Evolutionary conservation across 2,888 invertebrate genomes (phyloP), one percentile per base, ranked within the genome.

Genomic region (Hydriomena furcata): DNA sequence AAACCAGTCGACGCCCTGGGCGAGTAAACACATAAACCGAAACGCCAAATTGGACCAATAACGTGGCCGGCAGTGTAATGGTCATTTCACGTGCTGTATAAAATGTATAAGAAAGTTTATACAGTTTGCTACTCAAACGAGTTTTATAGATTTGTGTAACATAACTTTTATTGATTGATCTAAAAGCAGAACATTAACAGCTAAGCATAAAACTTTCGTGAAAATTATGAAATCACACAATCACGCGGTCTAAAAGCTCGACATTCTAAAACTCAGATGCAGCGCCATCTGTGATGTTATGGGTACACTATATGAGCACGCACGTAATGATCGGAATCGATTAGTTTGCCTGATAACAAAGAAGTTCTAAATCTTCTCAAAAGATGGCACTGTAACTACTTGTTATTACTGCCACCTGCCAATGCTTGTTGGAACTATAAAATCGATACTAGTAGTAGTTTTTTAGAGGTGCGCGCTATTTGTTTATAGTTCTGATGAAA

Each of bases 11-110:
- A 74, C 77, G 74, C 65, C 73, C 73, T 71, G 55, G 66, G 58
- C 69, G 61, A 63, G 73, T 65, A 81, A 82, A 84, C 82, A 78
- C 71, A 79, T 82, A 79, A 82, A 80, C 61, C 53, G 56, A 67
- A 68, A 66, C 76, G 72, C 68, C 71, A 77, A 84, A 85, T 84
- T 82, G 68, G 70, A 60, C 71, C 69, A 76, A 80, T 82, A 80
- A 80, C 66, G 73, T 65, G 68, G 66, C 67, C 66, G 57, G 70
- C 75, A 73, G 61, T 76, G 78, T 77, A 76, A 76, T 71, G 68
- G 63, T 69, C 62, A 65, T 72, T 71, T 55, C 61, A 55, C 60
- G 62, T 42, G 58, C 57, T 55, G 45, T 4, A 63, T 68, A 69
- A 70, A 71, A 66, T 47, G 52, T 49, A 62, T 65, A 61, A 66